A percentile compares a stretch with the other conserved stretches of the same genome.
Evolutionary conservation across 2,888 invertebrate species (phyloP).

Genomic region (Chrysolina haemoptera): DNA sequence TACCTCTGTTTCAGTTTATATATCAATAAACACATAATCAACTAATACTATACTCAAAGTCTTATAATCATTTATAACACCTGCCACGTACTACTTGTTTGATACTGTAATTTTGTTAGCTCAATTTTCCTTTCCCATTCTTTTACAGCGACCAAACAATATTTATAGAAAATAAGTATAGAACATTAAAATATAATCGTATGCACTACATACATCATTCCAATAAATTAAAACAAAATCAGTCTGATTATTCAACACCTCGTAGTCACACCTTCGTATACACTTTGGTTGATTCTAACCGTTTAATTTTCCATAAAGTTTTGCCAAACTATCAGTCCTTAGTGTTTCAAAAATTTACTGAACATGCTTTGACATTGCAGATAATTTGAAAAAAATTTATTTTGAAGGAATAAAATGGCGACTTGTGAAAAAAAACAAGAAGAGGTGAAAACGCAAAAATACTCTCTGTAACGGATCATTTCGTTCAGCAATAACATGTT

Average conservation of each 20-base stretch:
- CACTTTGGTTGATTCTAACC: too few relatives aligned
- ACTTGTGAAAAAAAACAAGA: too few relatives aligned
- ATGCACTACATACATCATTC: background rate
- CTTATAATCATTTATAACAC: background rate
- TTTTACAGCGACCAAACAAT: background rate
- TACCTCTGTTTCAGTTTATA: background rate
- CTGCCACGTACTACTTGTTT: background rate
- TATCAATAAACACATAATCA: background rate
- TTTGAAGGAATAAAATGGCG: too few relatives aligned
- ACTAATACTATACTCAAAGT: conserved; percentile 4
- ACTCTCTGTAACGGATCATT: too few relatives aligned
- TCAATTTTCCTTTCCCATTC: background rate
- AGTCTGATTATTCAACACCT: background rate
- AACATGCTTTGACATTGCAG: too few relatives aligned
- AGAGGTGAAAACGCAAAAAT: too few relatives aligned
- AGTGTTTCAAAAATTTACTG: too few relatives aligned
- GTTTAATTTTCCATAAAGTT: too few relatives aligned
- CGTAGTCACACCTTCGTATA: background rate
- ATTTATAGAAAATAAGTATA: background rate
- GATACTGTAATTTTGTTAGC: background rate
- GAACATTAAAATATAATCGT: background rate
- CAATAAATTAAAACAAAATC: background rate
- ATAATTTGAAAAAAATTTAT: too few relatives aligned
- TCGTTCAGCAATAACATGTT: too few relatives aligned
- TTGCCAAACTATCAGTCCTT: too few relatives aligned